These are phyloP conservation scores for zebrafish (Danio rerio) DNA, from an alignment of 2,113 vertebrate genomes.

Conservation along the genomic window DNA sequence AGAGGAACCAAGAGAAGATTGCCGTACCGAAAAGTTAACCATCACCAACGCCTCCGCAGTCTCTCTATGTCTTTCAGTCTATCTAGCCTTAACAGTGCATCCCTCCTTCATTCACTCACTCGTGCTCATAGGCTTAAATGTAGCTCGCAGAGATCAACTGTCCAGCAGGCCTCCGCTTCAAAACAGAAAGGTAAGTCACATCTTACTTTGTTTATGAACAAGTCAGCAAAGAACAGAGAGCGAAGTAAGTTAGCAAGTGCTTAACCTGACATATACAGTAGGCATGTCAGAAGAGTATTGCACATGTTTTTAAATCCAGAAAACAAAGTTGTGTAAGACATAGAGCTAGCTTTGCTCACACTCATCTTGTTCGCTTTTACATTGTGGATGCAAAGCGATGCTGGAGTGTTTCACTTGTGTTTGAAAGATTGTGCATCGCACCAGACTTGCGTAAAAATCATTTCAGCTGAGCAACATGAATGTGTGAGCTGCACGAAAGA, in stretches of 20 bases:
- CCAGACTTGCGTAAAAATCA: background rate
- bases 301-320: conserved; percentile 8
- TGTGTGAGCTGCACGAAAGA: background rate
- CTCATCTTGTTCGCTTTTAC: background rate
- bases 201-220: conserved; percentile 8
- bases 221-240: conserved; percentile 3
- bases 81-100: conserved; percentile 38
- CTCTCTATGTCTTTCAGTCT: conserved; percentile 34
- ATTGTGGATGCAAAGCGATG: background rate
- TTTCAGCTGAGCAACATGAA: background rate
- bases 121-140: background rate
- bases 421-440: background rate
- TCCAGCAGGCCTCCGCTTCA: conserved; percentile 28
- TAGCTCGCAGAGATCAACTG: background rate
- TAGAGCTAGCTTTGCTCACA: background rate
- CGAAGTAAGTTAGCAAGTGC: background rate
- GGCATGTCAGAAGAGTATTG: background rate
- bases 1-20: conserved; percentile 52
- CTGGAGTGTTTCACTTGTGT: background rate
- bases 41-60: conserved; percentile 54
- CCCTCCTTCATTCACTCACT: conserved; percentile 43
- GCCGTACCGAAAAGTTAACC: conserved; percentile 51
- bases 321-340: background rate
- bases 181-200: conserved; percentile 42
- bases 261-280: background rate